Evolutionary conservation across 2,113 vertebrate species (phyloP).

Genomic region (Puma concolor): DNA sequence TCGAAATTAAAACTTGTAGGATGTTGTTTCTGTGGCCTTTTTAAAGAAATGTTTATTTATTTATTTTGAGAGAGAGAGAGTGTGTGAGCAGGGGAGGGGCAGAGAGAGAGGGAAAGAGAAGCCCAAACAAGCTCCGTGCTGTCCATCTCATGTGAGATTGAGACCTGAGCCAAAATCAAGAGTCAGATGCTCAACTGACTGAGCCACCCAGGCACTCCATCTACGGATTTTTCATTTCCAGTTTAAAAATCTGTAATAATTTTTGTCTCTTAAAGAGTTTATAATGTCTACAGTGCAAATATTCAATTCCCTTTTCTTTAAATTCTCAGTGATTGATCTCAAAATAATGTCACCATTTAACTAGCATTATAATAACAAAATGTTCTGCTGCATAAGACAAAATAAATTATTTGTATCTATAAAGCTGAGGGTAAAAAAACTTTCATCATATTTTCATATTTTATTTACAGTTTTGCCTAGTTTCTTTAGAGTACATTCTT

Average conservation of each 20-base stretch:
- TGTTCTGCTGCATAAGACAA: neutral
- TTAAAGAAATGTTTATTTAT: too few relatives aligned
- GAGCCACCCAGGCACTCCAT: too few relatives aligned
- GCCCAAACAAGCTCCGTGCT: too few relatives aligned
- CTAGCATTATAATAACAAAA: neutral
- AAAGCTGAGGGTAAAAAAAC: neutral
- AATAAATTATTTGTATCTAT: neutral
- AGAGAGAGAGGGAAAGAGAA: too few relatives aligned
- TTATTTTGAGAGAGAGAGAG: too few relatives aligned
- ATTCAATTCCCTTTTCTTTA: neutral
- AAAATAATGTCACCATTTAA: neutral
- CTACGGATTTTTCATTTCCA: neutral
- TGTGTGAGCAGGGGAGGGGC: too few relatives aligned
- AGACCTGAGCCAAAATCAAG: too few relatives aligned
- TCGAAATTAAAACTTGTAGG: neutral
- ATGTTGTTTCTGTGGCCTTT: neutral
- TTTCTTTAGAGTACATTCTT: neutral
- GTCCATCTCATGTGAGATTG: too few relatives aligned
- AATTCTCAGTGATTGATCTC: neutral
- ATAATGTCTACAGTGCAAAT: neutral
- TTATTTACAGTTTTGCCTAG: neutral
- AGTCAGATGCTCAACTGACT: too few relatives aligned
- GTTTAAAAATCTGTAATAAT: neutral
- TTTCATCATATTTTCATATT: neutral
- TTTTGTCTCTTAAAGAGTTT: neutral